Conservation (phyloP, 2,888 invertebrate genomes). For the Hyposoter dolosus region DNA sequence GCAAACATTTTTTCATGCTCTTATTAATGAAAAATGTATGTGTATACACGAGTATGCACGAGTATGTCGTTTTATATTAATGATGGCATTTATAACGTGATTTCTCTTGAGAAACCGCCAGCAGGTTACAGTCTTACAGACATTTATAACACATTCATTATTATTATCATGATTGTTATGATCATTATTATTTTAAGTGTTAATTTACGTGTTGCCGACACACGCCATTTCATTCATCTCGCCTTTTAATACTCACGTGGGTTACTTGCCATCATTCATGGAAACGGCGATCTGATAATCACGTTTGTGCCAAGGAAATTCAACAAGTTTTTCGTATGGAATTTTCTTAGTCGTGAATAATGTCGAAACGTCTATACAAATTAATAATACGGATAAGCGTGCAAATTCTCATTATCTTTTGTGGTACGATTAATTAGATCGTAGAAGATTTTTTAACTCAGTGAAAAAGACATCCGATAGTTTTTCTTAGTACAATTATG, state of each 20-base stretch:
- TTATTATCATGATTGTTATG: conserved; percentile 13
- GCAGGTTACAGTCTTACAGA: neutral
- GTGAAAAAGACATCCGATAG: neutral
- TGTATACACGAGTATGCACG: neutral
- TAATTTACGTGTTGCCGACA: conserved; percentile 24
- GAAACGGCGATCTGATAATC: neutral
- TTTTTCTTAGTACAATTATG: neutral
- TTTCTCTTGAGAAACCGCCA: neutral
- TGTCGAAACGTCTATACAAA: neutral
- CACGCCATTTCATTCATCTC: conserved; percentile 31
- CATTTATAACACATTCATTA: conserved; percentile 5
- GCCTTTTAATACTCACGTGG: conserved; percentile 16
- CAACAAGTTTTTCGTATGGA: neutral
- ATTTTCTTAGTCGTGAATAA: neutral
- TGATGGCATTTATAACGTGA: conserved; percentile 26
- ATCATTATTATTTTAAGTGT: neutral
- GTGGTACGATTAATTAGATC: neutral
- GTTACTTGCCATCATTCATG: neutral
- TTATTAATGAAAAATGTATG: neutral
- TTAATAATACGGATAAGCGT: neutral
- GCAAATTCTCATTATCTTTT: neutral
- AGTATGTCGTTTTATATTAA: conserved; percentile 23
- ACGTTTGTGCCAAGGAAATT: neutral
- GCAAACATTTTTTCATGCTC: neutral
- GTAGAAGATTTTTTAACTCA: neutral